Percentiles rank a stretch among this genome's conserved stretches.
Conservation (phyloP, 2,888 invertebrate species). For the Sminthurinus aureus region DNA sequence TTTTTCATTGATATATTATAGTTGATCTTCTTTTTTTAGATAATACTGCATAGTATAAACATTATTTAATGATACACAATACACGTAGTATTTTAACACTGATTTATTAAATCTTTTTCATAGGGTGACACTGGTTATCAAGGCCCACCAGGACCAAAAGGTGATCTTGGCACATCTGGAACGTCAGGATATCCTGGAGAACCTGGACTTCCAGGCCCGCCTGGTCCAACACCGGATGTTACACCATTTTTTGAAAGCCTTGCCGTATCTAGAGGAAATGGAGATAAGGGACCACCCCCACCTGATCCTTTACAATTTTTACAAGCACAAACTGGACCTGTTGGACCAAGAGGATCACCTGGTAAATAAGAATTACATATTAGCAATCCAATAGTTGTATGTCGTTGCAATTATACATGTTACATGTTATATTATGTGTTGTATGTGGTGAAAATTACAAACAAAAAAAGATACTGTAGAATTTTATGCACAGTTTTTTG, state of each 20-base stretch:
- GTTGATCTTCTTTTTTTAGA: too few relatives aligned
- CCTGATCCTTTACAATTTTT: constrained; percentile 78
- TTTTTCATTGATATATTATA: too few relatives aligned
- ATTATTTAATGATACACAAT: too few relatives aligned
- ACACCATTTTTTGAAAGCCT: constrained; percentile 79
- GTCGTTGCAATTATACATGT: not conserved
- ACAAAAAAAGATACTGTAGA: too few relatives aligned
- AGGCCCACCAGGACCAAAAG: constrained; percentile 70
- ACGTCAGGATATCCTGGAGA: constrained; percentile 71
- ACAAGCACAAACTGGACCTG: constrained; percentile 80
- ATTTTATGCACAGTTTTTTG: not conserved
- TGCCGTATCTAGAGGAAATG: constrained; percentile 70
- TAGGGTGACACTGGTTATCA: constrained; percentile 66
- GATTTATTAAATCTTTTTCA: not conserved
- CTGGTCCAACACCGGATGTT: constrained; percentile 76
- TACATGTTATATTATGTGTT: not conserved
- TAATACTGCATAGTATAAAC: too few relatives aligned
- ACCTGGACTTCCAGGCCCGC: constrained; percentile 62
- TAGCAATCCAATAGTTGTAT: too few relatives aligned
- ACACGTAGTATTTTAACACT: not conserved
- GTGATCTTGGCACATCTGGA: constrained; percentile 71
- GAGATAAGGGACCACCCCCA: constrained; percentile 77
- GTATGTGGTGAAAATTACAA: too few relatives aligned
- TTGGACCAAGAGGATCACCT: constrained; percentile 80
- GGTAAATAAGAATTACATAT: constrained; percentile 67